Percentiles rank a stretch among this genome's conserved stretches.
Evolutionary conservation across 2,113 vertebrate species (phyloP).

Genomic region (Tringa solitaria): DNA sequence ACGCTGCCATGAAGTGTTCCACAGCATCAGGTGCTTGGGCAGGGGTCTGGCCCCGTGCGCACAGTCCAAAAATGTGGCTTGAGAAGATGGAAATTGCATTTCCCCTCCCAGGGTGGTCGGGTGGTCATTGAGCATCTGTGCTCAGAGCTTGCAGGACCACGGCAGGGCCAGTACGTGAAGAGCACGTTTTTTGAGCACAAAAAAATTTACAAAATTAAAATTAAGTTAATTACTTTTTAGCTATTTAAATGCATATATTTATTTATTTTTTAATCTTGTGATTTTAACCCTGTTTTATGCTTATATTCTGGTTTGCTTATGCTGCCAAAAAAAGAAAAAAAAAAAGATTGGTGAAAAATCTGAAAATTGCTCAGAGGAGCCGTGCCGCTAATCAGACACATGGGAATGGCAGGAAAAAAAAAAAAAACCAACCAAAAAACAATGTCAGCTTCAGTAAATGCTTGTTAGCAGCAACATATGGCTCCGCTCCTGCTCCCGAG

Average conservation of each 20-base stretch:
- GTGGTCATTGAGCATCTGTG: rapidly evolving
- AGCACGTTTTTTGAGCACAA: background rate
- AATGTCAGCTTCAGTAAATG: background rate
- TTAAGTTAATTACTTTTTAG: too few species aligned
- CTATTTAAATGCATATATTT: background rate
- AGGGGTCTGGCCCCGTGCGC: background rate
- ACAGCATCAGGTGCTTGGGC: background rate
- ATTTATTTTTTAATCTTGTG: background rate
- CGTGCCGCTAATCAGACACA: conserved; percentile 26
- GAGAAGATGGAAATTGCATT: background rate
- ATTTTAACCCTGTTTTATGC: background rate
- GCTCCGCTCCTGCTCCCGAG: background rate
- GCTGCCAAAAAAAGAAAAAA: background rate
- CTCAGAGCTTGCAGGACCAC: background rate
- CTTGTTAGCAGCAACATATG: conserved; percentile 56
- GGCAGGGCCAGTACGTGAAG: background rate
- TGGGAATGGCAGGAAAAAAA: conserved; percentile 1
- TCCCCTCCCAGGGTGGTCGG: background rate
- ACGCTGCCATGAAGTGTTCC: rapidly evolving
- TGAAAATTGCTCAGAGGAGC: background rate
- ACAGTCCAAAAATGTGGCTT: background rate
- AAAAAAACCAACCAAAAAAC: too few species aligned
- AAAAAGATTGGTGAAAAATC: background rate
- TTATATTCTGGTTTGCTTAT: background rate
- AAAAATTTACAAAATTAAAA: background rate